Percentiles rank a stretch among this genome's conserved stretches.
Evolutionary conservation across 2,113 vertebrate species (phyloP).

Genomic region (Cyrtonyx montezumae): DNA sequence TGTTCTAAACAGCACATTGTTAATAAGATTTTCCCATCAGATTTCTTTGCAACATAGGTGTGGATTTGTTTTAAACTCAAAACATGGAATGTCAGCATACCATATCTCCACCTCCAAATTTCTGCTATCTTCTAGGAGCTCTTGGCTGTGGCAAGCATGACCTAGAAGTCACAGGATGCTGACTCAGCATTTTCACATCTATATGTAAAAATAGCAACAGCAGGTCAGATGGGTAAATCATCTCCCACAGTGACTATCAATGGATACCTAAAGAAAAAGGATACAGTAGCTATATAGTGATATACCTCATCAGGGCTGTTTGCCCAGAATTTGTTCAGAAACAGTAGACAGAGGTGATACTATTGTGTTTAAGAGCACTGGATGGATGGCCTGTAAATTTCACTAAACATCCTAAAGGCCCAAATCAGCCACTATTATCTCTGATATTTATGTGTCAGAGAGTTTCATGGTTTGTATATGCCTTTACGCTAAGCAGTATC

Average conservation of each 20-base stretch:
- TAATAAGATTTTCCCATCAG: not conserved
- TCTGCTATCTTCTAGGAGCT: not conserved
- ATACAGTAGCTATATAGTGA: not conserved
- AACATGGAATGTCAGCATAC: not conserved
- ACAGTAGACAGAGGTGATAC: not conserved
- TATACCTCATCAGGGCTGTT: not conserved
- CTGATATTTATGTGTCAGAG: not conserved
- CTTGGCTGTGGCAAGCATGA: not conserved
- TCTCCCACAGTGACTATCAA: not conserved
- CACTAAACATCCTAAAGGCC: not conserved
- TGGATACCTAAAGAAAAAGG: not conserved
- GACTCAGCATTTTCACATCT: not conserved
- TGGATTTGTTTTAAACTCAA: not conserved
- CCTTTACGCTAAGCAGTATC: not conserved
- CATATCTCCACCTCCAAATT: accelerated
- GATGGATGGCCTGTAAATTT: not conserved
- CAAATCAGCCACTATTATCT: not conserved
- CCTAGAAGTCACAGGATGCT: not conserved
- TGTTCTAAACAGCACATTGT: not conserved
- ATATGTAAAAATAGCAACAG: not conserved
- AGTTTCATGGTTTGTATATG: not conserved
- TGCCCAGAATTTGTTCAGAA: not conserved
- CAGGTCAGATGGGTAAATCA: not conserved
- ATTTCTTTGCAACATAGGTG: not conserved
- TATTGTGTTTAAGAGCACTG: not conserved